Base-by-base conservation (phyloP, 2,888 invertebrate species). In the Nineta flava region DNA sequence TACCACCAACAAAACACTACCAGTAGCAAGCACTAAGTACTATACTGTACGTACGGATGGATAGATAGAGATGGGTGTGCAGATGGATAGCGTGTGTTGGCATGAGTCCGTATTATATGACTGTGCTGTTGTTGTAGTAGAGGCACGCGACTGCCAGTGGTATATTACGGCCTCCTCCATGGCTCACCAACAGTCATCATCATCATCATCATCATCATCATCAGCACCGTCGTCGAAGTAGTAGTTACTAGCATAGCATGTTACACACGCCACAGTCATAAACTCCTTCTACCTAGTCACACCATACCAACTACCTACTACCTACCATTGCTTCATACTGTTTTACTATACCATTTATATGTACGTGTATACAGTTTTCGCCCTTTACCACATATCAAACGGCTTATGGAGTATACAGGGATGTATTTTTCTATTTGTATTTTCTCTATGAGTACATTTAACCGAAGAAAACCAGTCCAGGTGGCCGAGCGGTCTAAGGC, bases 91-190 rank as follows among this genome's bases (percentile, higher is more conserved):
- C 13, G 19, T 7, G 43, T 3, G 17, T 43, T 15, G 10, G 44
- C n/a, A 19, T 2, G 26, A 13, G 26, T 16, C n/a, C n/a, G n/a
- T n/a, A n/a, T n/a, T 17, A n/a, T 13, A 21, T 19, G 21, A 26
- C 21, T 17, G 21, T 44, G 44, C 10, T 44, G 44, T 44, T 19
- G 44, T 19, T 26, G 26, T 26, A 19, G 44, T 19, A 19, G 21
- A 26, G 44, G 44, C 44, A 44, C 44, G 44, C 44, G 44, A 44
- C 44, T 44, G 44, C 44, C 44, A 21, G 21, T 44, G 26, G 44
- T 19, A 38, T 38, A 38, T 13, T 38, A 38, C 38, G 38, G 38
- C 38, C 38, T 13, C 38, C n/a, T 38, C 26, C 26, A 26, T 26
- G 26, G 26, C 26, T 26, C 26, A 26, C 26, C 26, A 26, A 26